Percentiles rank a stretch among this genome's conserved stretches.
Evolutionary conservation across 2,113 vertebrate genomes (phyloP).

Genomic region (Saguinus midas): DNA sequence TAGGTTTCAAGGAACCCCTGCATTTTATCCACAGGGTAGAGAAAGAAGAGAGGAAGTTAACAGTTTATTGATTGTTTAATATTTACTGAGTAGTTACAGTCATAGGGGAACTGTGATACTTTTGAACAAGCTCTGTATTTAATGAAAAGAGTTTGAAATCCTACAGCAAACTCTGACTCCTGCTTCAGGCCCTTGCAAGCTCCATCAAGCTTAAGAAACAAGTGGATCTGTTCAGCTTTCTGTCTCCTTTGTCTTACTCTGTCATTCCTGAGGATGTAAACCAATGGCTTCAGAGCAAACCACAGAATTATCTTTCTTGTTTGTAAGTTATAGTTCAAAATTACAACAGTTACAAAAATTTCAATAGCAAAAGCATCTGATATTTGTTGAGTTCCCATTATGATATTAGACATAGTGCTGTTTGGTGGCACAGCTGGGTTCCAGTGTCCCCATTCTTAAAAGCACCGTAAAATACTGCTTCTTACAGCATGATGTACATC

Average conservation of each 20-base stretch:
- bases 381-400: neutral
- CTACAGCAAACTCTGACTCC: neutral
- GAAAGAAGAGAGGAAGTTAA: neutral
- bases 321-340: neutral
- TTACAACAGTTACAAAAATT: neutral
- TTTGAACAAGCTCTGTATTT: conserved; percentile 18
- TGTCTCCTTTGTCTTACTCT: neutral
- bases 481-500: neutral
- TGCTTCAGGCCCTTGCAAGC: neutral
- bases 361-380: neutral
- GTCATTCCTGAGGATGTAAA: neutral
- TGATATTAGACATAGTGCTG: neutral
- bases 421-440: neutral
- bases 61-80: conserved; percentile 45
- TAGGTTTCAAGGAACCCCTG: neutral
- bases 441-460: neutral
- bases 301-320: neutral
- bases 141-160: conserved; percentile 49
- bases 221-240: neutral
- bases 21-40: neutral
- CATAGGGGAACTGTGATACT: neutral
- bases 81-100: conserved; percentile 28
- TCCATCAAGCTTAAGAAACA: neutral
- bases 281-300: neutral
- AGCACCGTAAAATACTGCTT: neutral